Evolutionary conservation across 2,113 vertebrate genomes (phyloP), one percentile per base, ranked within the genome.

Genomic region (Lethenteron reissneri): DNA sequence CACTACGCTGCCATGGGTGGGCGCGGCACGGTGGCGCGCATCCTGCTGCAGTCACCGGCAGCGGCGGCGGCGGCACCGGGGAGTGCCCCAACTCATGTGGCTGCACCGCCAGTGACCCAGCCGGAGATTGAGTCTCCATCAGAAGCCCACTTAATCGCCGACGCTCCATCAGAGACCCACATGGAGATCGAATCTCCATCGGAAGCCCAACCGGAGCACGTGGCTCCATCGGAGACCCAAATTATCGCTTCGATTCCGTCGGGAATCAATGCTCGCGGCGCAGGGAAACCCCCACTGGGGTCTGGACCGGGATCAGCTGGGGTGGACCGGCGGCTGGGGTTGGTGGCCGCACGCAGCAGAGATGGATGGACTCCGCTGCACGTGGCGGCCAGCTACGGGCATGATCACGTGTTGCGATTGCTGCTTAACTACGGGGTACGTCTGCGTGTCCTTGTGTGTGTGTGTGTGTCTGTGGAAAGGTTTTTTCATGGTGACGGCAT

Each of bases 1-100:
- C 94, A 99, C 74, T 99, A 99, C 2, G 92, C 94, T 4, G 94
- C 94, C 75, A 97, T 99, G 94, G 91, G 97, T 0, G 94, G 92
- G 77, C 83, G 94, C 73, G 90, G 92, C 1, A 83, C 92, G 77
- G 95, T 97, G 1, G 94, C 94, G 2, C 87, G 94, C 70, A 79
- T 99, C 41, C 95, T 99, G 90, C 73, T 99, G 75, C 92, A 99
- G 17, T 95, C 92, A 11, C n/a, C 41, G 41, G 4, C 41, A 41
- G 5, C 41, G 41, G 41, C 3, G 41, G 41, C 6, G 41, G 41
- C 41, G 41, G 41, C 6, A 3, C 5, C 41, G 41, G 41, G 41
- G 41, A 41, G 41, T 41, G 41, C 41, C 41, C 41, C 6, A 5
- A 41, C 41, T 41, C 41, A 3, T 41, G 41, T 41, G 41, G 41